Conservation (phyloP, 2,113 vertebrate species). For the Calidris pygmaea region DNA sequence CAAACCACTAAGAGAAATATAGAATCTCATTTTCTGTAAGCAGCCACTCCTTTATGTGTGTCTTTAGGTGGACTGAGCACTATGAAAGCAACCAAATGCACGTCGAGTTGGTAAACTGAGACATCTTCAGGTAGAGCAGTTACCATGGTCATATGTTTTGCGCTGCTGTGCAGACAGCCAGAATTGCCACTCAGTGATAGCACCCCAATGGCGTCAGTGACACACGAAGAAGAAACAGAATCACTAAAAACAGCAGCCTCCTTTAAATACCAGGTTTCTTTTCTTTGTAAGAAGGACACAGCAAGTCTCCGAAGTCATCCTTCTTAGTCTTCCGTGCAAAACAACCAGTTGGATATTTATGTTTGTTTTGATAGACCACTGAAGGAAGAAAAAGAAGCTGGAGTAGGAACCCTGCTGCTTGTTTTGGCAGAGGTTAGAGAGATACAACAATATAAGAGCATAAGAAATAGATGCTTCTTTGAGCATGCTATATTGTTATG, state of each 20-base stretch:
- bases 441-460: background rate
- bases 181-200: background rate
- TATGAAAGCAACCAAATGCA: background rate
- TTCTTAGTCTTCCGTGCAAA: background rate
- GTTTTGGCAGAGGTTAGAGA: background rate
- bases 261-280: background rate
- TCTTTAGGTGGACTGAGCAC: background rate
- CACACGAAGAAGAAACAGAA: background rate
- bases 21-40: background rate
- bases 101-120: background rate
- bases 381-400: background rate
- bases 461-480: background rate
- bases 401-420: background rate
- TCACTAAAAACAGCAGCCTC: background rate
- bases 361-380: background rate
- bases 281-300: background rate
- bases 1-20: background rate
- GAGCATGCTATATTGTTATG: background rate
- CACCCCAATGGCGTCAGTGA: background rate
- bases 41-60: fast-evolving
- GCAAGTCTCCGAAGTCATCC: background rate
- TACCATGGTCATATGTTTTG: background rate
- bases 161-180: background rate
- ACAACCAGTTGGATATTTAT: background rate
- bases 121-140: background rate